These are phyloP conservation scores for Clarias fuscus DNA, from an alignment of 2,797 vertebrate genomes.

Conservation along the genomic window DNA sequence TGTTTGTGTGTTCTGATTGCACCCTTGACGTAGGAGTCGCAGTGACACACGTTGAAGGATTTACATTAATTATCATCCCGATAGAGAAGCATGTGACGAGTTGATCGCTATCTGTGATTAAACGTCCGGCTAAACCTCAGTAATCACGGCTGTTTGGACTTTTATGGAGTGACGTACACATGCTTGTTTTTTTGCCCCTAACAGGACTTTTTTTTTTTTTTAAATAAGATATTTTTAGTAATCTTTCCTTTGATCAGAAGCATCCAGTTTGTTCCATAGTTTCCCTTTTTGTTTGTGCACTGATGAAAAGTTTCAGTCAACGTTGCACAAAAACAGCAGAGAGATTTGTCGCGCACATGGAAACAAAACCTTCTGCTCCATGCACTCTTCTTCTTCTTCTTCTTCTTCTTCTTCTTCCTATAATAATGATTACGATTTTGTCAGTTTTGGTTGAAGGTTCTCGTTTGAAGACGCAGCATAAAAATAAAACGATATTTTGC, in stretches of 20 bases:
- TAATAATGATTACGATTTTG: background rate
- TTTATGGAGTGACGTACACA: constrained; percentile 2
- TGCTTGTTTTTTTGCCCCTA: background rate
- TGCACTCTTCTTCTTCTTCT: background rate
- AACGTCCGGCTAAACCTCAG: background rate
- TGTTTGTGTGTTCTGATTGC: background rate
- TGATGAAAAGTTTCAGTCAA: background rate
- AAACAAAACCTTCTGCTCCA: background rate
- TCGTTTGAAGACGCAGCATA: background rate
- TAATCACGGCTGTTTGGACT: background rate
- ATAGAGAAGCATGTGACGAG: background rate
- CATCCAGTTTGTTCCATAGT: background rate
- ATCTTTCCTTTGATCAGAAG: background rate
- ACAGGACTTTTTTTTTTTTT: background rate
- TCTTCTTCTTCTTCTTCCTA: no score
- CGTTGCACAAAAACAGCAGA: background rate
- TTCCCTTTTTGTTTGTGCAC: background rate
- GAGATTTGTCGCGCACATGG: background rate
- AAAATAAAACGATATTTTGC: background rate
- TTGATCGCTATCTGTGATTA: constrained; percentile 5
- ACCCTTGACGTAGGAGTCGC: constrained; percentile 9
- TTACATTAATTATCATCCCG: background rate
- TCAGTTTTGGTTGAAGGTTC: background rate
- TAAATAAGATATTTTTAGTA: background rate
- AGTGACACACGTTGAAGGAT: constrained; percentile 24